These are phyloP conservation scores for Petroica traversi DNA, from an alignment of 2,113 vertebrate species.

Conservation along the genomic window DNA sequence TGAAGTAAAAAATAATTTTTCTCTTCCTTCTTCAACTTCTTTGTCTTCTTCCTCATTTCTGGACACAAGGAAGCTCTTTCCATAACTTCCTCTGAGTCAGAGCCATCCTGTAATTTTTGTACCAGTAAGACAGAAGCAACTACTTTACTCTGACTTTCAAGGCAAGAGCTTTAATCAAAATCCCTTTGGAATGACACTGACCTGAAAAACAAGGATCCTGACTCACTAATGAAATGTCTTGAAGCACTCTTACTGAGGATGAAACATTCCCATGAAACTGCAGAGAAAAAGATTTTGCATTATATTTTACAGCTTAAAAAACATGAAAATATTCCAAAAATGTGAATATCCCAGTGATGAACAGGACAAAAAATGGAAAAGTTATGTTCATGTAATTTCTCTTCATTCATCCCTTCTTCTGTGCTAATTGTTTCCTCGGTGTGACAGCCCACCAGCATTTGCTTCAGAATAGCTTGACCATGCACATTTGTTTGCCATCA, in stretches of 20 bases:
- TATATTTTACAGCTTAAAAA: background rate
- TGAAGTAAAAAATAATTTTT: background rate
- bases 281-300: background rate
- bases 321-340: background rate
- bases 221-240: background rate
- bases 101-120: background rate
- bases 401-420: background rate
- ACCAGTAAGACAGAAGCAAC: background rate
- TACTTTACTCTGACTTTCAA: background rate
- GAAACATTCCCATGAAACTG: background rate
- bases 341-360: background rate
- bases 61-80: background rate
- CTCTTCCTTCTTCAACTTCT: background rate
- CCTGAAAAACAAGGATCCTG: background rate
- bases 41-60: background rate
- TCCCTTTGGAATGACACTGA: background rate
- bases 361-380: background rate
- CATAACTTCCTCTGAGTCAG: background rate
- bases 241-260: background rate
- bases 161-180: background rate
- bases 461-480: background rate
- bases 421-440: background rate
- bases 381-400: background rate
- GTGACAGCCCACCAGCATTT: background rate
- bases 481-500: background rate